Conservation (phyloP, 2,797 vertebrate genomes). For the Bradypodion pumilum region DNA sequence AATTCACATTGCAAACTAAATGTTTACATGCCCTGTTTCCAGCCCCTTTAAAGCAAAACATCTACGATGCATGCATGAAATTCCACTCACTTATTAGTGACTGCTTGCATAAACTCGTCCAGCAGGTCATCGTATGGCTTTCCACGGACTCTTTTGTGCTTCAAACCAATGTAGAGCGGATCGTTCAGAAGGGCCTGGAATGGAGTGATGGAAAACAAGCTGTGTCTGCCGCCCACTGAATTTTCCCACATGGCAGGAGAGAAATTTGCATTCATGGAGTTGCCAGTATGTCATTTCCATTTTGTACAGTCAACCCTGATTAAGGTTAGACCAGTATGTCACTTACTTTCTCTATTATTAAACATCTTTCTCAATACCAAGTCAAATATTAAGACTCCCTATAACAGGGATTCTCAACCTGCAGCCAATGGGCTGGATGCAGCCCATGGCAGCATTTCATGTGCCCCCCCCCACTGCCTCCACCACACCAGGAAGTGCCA, state of each 20-base stretch:
- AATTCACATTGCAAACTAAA: slow-evolving; percentile 36
- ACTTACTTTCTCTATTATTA: background rate
- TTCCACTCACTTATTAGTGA: slow-evolving; percentile 90
- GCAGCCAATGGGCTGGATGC: no score
- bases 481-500: no score
- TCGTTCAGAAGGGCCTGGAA: slow-evolving; percentile 88
- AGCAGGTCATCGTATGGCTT: slow-evolving; percentile 93
- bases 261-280: background rate
- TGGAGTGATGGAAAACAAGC: slow-evolving; percentile 45
- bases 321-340: background rate
- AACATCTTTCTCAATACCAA: background rate
- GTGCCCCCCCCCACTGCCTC: no score
- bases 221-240: background rate
- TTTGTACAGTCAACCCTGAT: background rate
- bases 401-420: no score
- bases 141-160: slow-evolving; percentile 91
- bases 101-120: slow-evolving; percentile 98
- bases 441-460: no score
- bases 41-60: slow-evolving; percentile 54
- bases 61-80: slow-evolving; percentile 14
- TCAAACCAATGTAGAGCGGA: slow-evolving; percentile 96
- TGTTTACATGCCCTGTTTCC: slow-evolving; percentile 54
- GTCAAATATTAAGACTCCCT: background rate
- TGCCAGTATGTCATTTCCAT: background rate
- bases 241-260: background rate